Conservation (phyloP, 2,797 vertebrate genomes). For the Protosalanx chinensis region DNA sequence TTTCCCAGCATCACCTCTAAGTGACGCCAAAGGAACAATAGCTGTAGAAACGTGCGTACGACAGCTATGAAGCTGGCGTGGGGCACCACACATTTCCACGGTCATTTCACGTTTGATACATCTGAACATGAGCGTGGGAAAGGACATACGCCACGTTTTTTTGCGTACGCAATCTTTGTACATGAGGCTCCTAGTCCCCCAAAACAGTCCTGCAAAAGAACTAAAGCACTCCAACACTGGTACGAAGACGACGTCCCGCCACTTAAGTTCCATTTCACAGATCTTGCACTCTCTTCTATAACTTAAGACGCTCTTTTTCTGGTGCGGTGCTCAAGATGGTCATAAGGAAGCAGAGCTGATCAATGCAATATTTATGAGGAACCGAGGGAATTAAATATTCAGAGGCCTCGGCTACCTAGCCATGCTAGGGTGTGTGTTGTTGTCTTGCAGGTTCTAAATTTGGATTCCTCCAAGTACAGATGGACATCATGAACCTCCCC, state of each 20-base stretch:
- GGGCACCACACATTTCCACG: too few species aligned
- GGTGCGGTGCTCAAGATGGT: conserved; percentile 15
- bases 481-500: conserved; percentile 6
- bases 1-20: too few species aligned
- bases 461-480: conserved; percentile 26
- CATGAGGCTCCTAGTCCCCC: too few species aligned
- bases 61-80: too few species aligned
- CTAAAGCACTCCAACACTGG: background rate
- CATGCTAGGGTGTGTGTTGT: conserved; percentile 18
- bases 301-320: background rate
- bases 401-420: conserved; percentile 21
- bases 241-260: conserved; percentile 10
- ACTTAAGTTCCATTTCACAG: background rate
- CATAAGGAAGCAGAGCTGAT: conserved; percentile 28
- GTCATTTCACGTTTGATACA: too few species aligned
- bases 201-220: background rate
- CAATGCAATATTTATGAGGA: conserved; percentile 55
- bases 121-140: too few species aligned
- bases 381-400: conserved; percentile 50
- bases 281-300: background rate
- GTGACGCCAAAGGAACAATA: too few species aligned
- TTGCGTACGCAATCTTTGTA: too few species aligned
- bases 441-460: conserved; percentile 22
- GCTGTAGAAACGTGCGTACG: too few species aligned
- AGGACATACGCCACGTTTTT: too few species aligned